phyloP scores from a whole-genome alignment of 2,113 vertebrate species.

The Eupsittula cactorum region DNA sequence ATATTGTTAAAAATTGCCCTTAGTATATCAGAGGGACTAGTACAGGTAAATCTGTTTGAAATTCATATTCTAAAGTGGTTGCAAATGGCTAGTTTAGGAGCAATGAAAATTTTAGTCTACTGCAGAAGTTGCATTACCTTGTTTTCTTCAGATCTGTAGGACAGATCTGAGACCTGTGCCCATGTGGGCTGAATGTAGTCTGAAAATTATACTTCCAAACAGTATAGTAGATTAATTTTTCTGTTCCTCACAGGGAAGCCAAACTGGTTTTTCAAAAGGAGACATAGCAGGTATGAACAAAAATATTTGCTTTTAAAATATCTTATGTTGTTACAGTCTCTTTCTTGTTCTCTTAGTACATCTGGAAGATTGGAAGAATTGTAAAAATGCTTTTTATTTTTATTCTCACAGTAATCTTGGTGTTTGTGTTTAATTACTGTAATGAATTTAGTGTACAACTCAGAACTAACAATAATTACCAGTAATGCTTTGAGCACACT shows the following conservation, averaged over 20 bases:
- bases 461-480: neutral
- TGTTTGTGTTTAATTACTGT: neutral
- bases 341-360: neutral
- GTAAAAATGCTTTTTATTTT: neutral
- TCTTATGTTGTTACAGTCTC: neutral
- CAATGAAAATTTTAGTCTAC: constrained; percentile 2
- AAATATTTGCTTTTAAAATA: constrained; percentile 18
- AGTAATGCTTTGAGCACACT: neutral
- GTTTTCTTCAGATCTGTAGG: constrained; percentile 34
- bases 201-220: constrained; percentile 34
- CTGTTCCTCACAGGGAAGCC: neutral
- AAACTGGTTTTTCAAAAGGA: neutral
- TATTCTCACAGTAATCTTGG: neutral
- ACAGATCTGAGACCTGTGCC: constrained; percentile 4
- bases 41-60: neutral
- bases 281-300: neutral
- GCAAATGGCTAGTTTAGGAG: constrained; percentile 46
- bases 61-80: neutral
- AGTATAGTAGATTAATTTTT: constrained; percentile 30
- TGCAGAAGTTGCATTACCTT: constrained; percentile 32
- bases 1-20: neutral
- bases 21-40: neutral
- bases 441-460: neutral
- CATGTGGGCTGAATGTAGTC: constrained; percentile 40
- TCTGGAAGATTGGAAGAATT: neutral